phyloP scores from a whole-genome alignment of 64 coral and sea anemone species.

The Montipora capricornis region DNA sequence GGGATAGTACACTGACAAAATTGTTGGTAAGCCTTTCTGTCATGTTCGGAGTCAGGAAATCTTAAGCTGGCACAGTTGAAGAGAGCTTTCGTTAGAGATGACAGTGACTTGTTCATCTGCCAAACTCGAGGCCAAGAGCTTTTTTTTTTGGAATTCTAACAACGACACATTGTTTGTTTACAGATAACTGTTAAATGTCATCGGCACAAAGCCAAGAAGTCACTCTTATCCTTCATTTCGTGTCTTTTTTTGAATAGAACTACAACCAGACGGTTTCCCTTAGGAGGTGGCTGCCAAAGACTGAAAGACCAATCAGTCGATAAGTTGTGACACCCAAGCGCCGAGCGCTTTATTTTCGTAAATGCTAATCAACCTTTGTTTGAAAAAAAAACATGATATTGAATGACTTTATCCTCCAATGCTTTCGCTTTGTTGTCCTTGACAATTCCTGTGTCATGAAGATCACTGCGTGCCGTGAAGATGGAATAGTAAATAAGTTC shows the following conservation, averaged over 20 bases:
- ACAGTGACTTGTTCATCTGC: constrained; percentile 1
- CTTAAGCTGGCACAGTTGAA: constrained; percentile 22
- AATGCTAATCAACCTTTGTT: constrained; percentile 30
- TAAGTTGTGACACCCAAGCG: neutral
- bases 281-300: neutral
- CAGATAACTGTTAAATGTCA: neutral
- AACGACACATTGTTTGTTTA: constrained; percentile 15
- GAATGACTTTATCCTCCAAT: constrained; percentile 4
- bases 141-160: neutral
- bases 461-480: no score
- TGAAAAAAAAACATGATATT: neutral
- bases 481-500: neutral
- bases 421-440: neutral
- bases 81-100: neutral
- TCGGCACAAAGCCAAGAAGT: neutral
- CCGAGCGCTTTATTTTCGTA: neutral
- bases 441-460: constrained; percentile 11
- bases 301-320: neutral
- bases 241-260: neutral
- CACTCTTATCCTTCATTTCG: neutral
- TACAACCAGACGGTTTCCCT: neutral
- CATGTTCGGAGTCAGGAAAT: constrained; percentile 49
- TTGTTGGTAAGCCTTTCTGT: constrained; percentile 41
- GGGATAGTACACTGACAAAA: constrained; percentile 70
- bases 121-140: neutral